Conservation (phyloP, 2,113 vertebrate genomes). For the Podarcis raffonei region DNA sequence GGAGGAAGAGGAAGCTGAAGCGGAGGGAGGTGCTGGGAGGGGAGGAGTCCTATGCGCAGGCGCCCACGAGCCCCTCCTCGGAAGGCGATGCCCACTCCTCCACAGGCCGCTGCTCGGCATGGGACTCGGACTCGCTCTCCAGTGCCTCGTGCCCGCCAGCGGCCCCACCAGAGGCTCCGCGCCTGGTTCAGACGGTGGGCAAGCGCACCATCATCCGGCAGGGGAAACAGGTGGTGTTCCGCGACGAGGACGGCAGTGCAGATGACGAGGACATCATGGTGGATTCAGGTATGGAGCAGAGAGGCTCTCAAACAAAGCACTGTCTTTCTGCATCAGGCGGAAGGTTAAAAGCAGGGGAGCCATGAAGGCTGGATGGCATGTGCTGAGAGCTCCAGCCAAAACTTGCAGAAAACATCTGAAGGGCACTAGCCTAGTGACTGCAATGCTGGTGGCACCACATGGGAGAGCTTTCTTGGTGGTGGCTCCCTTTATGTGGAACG, state of each 20-base stretch:
- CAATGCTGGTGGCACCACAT: too few species aligned
- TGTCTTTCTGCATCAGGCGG: too few species aligned
- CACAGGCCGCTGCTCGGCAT: conserved; percentile 65
- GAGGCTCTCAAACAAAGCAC: neutral
- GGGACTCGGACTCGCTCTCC: conserved; percentile 78
- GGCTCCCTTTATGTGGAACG: too few species aligned
- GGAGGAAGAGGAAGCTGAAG: conserved; percentile 89
- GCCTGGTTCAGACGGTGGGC: conserved; percentile 79
- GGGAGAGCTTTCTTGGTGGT: too few species aligned
- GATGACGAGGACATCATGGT: conserved; percentile 99
- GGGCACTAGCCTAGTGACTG: neutral
- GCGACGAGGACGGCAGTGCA: conserved; percentile 91
- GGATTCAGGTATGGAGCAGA: conserved; percentile 84
- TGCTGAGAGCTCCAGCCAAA: too few species aligned
- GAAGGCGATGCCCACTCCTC: conserved; percentile 70
- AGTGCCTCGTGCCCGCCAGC: conserved; percentile 63
- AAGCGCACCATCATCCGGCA: conserved; percentile 93
- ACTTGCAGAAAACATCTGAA: neutral
- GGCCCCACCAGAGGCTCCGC: conserved; percentile 68
- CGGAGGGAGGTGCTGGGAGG: conserved; percentile 82
- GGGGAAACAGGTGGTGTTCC: conserved; percentile 97
- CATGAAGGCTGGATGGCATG: neutral
- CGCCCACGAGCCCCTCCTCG: conserved; percentile 53
- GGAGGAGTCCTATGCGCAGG: conserved; percentile 73
- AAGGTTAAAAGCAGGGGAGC: neutral